phyloP scores from a whole-genome alignment of 1,140 invertebrate genomes.

The Caerostris darwini region DNA sequence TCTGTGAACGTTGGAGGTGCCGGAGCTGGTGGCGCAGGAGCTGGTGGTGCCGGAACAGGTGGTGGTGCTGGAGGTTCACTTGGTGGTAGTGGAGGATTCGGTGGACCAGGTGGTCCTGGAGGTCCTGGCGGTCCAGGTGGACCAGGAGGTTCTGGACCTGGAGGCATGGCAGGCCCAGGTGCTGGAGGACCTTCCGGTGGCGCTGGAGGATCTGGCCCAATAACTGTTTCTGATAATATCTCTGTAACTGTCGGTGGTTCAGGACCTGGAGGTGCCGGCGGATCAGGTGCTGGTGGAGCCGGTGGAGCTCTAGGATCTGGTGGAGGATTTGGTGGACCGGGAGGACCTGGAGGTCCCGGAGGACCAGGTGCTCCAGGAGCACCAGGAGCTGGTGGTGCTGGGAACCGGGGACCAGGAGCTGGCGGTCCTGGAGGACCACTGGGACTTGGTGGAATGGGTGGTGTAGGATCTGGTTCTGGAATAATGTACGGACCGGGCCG shows the following conservation, averaged over 20 bases:
- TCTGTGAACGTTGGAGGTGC: too few species aligned
- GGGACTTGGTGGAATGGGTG: too few species aligned
- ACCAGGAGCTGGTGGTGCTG: too few species aligned
- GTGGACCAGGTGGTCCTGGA: background rate
- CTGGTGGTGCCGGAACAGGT: background rate
- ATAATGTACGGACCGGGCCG: too few species aligned
- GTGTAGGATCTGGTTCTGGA: too few species aligned
- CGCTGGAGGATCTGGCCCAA: background rate
- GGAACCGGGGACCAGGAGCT: too few species aligned
- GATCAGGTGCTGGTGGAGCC: background rate
- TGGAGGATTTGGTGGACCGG: background rate
- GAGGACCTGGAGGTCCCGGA: background rate
- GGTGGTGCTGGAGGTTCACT: background rate
- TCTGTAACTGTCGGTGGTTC: background rate
- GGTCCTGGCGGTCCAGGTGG: background rate
- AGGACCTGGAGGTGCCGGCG: background rate
- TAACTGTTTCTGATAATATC: background rate
- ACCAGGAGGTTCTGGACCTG: background rate
- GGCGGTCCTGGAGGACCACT: too few species aligned
- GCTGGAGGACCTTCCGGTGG: background rate
- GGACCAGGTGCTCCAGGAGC: background rate
- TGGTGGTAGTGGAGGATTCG: background rate
- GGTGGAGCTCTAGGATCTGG: background rate
- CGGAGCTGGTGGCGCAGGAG: background rate
- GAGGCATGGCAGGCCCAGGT: background rate